These are phyloP conservation scores for Trachymyrmex septentrionalis DNA, from an alignment of 1,140 invertebrate genomes.

Conservation along the genomic window DNA sequence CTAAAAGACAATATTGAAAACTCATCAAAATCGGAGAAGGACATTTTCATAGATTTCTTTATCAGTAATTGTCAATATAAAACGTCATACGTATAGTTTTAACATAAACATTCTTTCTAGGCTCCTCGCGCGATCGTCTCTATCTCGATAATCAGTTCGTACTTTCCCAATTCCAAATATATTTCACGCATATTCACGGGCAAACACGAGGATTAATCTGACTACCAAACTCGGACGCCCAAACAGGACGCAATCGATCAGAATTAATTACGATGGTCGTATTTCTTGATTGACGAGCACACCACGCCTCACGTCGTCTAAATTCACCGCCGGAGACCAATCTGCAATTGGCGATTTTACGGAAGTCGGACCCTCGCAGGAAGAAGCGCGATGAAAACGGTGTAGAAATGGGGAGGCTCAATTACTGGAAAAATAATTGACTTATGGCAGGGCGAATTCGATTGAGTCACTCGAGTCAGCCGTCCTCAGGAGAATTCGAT, in stretches of 20 bases:
- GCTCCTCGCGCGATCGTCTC: not conserved
- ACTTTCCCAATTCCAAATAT: not conserved
- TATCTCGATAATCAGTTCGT: conserved; percentile 11
- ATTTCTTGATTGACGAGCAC: conserved; percentile 55
- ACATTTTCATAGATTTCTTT: no score
- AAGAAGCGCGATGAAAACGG: conserved; percentile 16
- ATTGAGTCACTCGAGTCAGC: conserved; percentile 50
- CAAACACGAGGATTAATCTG: conserved; percentile 44
- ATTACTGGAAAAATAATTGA: conserved; percentile 74
- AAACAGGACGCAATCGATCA: conserved; percentile 59
- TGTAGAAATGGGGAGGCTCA: not conserved
- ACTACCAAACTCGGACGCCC: conserved; percentile 52
- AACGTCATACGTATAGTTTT: not conserved
- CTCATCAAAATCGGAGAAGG: no score
- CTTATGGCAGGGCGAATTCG: conserved; percentile 55
- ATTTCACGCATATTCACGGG: not conserved
- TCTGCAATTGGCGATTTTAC: conserved; percentile 56
- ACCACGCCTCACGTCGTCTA: conserved; percentile 9
- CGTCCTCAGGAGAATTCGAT: conserved; percentile 58
- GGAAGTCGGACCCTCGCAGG: conserved; percentile 37
- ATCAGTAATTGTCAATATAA: not conserved
- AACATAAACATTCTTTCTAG: not conserved
- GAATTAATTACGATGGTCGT: conserved; percentile 68
- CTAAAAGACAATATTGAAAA: no score
- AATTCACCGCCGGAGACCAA: conserved; percentile 48